Evolutionary conservation across 37 sponge, comb jelly and placozoan genomes (phyloP), one percentile per base, ranked within the genome.

Genomic region (Beroe forskalii): DNA sequence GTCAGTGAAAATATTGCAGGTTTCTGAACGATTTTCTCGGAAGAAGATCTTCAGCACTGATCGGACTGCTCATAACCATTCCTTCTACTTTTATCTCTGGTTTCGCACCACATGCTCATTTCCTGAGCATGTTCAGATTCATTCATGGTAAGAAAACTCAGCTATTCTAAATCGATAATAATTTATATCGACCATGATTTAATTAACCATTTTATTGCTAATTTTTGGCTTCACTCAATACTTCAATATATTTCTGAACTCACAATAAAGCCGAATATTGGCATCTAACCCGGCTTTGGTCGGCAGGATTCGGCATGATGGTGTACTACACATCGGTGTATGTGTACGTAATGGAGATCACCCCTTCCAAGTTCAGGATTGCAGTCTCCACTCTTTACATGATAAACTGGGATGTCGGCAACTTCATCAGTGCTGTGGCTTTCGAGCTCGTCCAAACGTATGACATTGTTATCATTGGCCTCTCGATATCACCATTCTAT

Each of bases 291-390:
- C n/a, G n/a, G n/a, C n/a, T n/a, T n/a, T n/a, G n/a, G n/a, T n/a
- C n/a, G 55, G 1, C 72, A 69, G 72, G 72, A 6, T 36, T 69
- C 1, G 72, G 38, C 9, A 31, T 69, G 72, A 32, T 69, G 19
- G 32, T 69, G 1, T 69, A 69, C 38, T 69, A 69, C 72, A 36
- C 72, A 69, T 33, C 72, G 2, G 72, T 69, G 33, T 69, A 69
- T 36, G 32, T 69, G 37, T 69, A 69, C 38, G 37, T 69, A 3
- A 32, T 69, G 36, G 72, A 69, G 38, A 69, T 69, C 27, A 20
- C 12, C 17, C 72, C 72, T 33, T 9, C 38, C 2, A 36, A 2
- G 3, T 69, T 36, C 72, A 1, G 72, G 14, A 37, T 69, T 1
- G 17, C 32, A 14, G 39, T 69, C 19, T 69, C 72, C 35, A 69